Evolutionary conservation across 2,113 vertebrate species (phyloP).

Genomic region (Pseudorectes ferrugineus): DNA sequence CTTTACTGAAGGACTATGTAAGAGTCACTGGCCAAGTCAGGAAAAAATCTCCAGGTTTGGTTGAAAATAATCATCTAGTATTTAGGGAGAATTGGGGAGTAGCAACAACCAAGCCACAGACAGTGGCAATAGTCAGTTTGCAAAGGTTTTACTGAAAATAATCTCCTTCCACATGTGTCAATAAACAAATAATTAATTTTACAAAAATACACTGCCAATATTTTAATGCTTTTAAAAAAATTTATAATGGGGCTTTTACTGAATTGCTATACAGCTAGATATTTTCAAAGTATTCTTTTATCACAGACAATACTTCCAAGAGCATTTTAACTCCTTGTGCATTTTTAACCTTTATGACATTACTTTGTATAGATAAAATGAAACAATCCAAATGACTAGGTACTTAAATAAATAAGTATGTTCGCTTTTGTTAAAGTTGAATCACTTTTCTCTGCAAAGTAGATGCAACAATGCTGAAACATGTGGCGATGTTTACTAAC

Average conservation of each 20-base stretch:
- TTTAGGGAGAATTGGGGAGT: neutral
- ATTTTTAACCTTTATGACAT: constrained; percentile 56
- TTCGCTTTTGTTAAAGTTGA: constrained; percentile 46
- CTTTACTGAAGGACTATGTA: neutral
- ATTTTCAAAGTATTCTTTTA: constrained; percentile 40
- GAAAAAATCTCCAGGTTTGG: neutral
- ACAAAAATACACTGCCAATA: neutral
- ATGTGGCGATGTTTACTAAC: constrained; percentile 34
- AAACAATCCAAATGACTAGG: constrained; percentile 36
- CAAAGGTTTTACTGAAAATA: neutral
- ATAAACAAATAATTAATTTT: constrained; percentile 36
- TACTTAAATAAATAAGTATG: constrained; percentile 1
- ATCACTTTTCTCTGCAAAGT: constrained; percentile 56
- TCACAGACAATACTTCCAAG: constrained; percentile 3
- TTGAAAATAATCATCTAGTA: neutral
- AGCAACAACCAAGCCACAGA: neutral
- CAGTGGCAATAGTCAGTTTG: neutral
- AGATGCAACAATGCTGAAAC: constrained; percentile 34
- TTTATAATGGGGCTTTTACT: neutral
- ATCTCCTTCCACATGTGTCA: neutral
- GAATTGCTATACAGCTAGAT: constrained; percentile 3
- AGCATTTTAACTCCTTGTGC: constrained; percentile 24
- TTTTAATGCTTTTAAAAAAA: neutral
- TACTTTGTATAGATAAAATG: constrained; percentile 48
- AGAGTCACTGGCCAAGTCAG: neutral